phyloP scores from a whole-genome alignment of 2,888 invertebrate species.

The Drosophila prostipennis region DNA sequence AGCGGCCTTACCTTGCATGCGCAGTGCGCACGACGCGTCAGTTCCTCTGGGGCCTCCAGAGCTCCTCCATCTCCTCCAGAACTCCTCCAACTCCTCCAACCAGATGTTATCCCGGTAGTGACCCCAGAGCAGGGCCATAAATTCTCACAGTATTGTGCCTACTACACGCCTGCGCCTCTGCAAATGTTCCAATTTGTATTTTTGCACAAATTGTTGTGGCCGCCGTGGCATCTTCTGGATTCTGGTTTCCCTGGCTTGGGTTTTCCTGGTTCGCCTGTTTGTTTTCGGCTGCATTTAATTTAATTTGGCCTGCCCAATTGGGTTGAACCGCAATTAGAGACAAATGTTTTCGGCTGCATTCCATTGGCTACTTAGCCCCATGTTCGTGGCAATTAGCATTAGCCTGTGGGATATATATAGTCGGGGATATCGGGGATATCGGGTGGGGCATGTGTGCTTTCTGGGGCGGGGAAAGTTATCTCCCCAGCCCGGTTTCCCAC shows the following conservation, averaged over 20 bases:
- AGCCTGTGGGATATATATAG: constrained; percentile 55
- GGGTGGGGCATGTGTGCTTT: constrained; percentile 14
- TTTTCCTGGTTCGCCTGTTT: constrained; percentile 41
- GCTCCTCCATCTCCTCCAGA: not conserved
- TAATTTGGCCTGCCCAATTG: constrained; percentile 79
- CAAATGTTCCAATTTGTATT: constrained; percentile 81
- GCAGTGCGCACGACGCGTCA: constrained; percentile 78
- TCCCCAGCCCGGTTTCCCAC: constrained; percentile 64
- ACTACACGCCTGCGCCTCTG: constrained; percentile 54
- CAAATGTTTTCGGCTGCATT: constrained; percentile 77
- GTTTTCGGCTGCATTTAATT: constrained; percentile 72
- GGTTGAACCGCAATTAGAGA: constrained; percentile 79
- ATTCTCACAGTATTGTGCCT: constrained; percentile 69
- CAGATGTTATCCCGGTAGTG: constrained; percentile 78
- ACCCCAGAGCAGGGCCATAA: constrained; percentile 76
- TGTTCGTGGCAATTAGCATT: constrained; percentile 77
- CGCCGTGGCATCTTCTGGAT: constrained; percentile 39
- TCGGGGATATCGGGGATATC: constrained; percentile 37
- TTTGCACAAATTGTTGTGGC: constrained; percentile 75
- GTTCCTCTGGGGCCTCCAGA: constrained; percentile 4
- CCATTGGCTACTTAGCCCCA: constrained; percentile 71
- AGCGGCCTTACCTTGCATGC: constrained; percentile 61
- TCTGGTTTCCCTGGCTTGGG: constrained; percentile 32
- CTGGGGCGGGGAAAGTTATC: constrained; percentile 66
- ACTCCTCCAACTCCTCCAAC: constrained; percentile 31